Percentiles rank a stretch among this genome's conserved stretches.
These are phyloP conservation scores for Mustela lutreola DNA, from an alignment of 2,113 vertebrate genomes.

Conservation along the genomic window DNA sequence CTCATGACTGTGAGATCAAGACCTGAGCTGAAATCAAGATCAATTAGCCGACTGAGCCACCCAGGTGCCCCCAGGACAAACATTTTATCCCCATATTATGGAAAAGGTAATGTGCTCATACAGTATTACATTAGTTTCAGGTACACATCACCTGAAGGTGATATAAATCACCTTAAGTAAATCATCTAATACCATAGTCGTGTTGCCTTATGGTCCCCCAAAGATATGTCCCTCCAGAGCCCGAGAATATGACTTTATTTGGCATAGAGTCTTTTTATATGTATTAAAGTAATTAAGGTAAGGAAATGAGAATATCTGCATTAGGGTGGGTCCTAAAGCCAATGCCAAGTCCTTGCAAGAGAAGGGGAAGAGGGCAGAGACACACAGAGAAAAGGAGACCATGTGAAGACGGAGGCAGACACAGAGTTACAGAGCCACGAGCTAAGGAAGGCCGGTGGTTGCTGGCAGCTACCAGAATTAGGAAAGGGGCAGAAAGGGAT, in stretches of 20 bases:
- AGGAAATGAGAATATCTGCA: not conserved
- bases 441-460: fast-evolving
- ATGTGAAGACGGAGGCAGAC: not conserved
- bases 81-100: not conserved
- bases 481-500: not conserved
- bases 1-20: not conserved
- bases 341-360: not conserved
- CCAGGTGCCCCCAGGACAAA: not conserved
- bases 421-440: fast-evolving
- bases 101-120: not conserved
- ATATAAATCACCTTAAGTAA: not conserved
- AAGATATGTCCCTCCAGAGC: not conserved
- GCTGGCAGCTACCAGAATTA: not conserved
- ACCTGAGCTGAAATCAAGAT: not conserved
- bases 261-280: not conserved
- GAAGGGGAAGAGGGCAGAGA: not conserved
- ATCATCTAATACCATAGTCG: not conserved
- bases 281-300: not conserved
- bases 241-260: not conserved
- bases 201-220: not conserved
- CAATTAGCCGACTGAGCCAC: not conserved
- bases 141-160: no score
- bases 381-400: not conserved
- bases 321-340: not conserved
- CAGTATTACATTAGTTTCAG: no score